Evolutionary conservation across 2,888 invertebrate species (phyloP).

Genomic region (Pseudococcus viburni): DNA sequence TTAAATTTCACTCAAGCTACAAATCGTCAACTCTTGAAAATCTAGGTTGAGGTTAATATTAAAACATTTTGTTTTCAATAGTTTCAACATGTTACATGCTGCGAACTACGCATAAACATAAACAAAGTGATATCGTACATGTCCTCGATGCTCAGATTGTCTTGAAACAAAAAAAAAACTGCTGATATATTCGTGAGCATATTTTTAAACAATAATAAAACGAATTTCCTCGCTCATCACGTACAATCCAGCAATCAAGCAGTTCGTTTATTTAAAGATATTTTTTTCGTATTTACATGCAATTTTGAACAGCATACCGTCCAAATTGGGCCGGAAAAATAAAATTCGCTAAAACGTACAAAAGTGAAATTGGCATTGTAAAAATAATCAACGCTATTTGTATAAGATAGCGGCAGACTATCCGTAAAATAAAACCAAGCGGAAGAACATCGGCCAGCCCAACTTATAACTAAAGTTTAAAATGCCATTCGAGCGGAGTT

Average conservation of each 20-base stretch:
- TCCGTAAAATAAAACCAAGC: conserved; percentile 18
- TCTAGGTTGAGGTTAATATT: conserved; percentile 25
- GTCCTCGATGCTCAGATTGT: conserved; percentile 2
- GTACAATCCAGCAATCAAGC: conserved; percentile 6
- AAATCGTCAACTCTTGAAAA: neutral
- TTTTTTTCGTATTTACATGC: conserved; percentile 16
- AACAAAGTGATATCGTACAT: conserved; percentile 22
- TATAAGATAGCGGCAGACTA: neutral
- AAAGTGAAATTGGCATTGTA: neutral
- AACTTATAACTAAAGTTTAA: conserved; percentile 18
- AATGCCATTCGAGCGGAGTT: conserved; percentile 17
- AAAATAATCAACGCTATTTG: conserved; percentile 7
- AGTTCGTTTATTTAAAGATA: conserved; percentile 21
- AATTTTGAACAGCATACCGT: neutral
- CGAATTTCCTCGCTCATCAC: neutral
- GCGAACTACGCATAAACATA: neutral
- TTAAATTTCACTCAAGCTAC: conserved; percentile 31
- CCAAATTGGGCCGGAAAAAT: neutral
- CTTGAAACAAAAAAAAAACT: neutral
- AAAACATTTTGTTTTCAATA: conserved; percentile 37
- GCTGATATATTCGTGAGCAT: conserved; percentile 22
- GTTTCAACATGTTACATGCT: conserved; percentile 36
- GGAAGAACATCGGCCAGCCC: neutral
- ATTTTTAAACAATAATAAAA: conserved; percentile 19
- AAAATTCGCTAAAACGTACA: neutral